Evolutionary conservation across 23 tunicate genomes (phyloP).

Genomic region (Botrylloides violaceus): DNA sequence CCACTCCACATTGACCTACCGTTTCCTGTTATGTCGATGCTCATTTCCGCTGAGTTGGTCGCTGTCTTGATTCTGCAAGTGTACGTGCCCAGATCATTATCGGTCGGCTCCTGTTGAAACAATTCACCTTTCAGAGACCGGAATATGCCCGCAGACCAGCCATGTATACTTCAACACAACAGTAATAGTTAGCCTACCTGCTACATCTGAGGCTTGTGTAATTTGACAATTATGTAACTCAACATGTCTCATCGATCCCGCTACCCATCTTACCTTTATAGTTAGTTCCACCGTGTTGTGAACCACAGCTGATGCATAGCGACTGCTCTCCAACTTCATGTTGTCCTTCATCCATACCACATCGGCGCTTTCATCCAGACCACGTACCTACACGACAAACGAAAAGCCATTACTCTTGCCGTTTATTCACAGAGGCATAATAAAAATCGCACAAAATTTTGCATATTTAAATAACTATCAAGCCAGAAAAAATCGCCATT

Average conservation of each 20-base stretch:
- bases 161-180: too few species aligned
- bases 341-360: slow-evolving; percentile 59
- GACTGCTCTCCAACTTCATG: slow-evolving; percentile 17
- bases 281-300: slow-evolving; percentile 19
- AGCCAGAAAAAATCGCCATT: too few species aligned
- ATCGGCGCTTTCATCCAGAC: slow-evolving; percentile 2
- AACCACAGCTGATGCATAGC: slow-evolving; percentile 9
- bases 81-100: slow-evolving; percentile 69
- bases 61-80: slow-evolving; percentile 53
- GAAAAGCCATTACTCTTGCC: too few species aligned
- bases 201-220: background rate
- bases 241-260: background rate
- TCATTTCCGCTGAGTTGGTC: slow-evolving; percentile 33
- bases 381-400: background rate
- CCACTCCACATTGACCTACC: slow-evolving; percentile 13
- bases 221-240: background rate
- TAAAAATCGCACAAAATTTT: too few species aligned
- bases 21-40: slow-evolving; percentile 82
- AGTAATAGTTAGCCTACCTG: background rate
- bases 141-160: too few species aligned
- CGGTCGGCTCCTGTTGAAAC: slow-evolving; percentile 48
- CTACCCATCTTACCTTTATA: slow-evolving; percentile 54
- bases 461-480: too few species aligned
- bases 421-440: too few species aligned
- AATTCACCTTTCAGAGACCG: too few species aligned